phyloP scores from a whole-genome alignment of 92 coral and sea anemone species.

The Phenganax stokvisi region DNA sequence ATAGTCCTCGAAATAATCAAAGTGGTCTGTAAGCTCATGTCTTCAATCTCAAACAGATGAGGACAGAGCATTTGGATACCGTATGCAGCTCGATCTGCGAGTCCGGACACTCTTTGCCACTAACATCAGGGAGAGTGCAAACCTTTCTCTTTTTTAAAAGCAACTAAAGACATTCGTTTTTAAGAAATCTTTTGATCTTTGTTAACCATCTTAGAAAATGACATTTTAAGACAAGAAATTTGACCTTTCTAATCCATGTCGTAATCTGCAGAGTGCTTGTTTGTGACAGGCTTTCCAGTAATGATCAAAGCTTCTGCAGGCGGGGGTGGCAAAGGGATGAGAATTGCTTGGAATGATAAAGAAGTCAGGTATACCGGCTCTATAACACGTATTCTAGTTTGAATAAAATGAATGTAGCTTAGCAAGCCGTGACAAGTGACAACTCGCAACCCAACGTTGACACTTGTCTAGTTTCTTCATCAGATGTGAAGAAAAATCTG shows the following conservation, averaged over 20 bases:
- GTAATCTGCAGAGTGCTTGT: neutral
- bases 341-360: constrained; percentile 95
- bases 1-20: no score
- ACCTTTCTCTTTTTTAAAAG: neutral
- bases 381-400: neutral
- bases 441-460: no score
- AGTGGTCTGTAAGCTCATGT: no score
- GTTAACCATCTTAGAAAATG: no score
- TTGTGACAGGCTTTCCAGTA: constrained; percentile 76
- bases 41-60: no score
- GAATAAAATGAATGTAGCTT: neutral
- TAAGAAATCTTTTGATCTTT: neutral
- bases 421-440: neutral
- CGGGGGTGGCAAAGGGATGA: constrained; percentile 99
- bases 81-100: no score
- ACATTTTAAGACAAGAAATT: no score
- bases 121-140: neutral
- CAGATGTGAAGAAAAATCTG: no score
- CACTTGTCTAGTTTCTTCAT: no score
- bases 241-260: no score
- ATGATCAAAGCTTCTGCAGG: constrained; percentile 99
- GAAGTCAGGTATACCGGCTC: constrained; percentile 64
- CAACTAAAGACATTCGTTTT: neutral
- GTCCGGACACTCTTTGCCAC: no score
- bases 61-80: no score